phyloP scores from a whole-genome alignment of 2,888 invertebrate species.

The Tinea semifulvella region DNA sequence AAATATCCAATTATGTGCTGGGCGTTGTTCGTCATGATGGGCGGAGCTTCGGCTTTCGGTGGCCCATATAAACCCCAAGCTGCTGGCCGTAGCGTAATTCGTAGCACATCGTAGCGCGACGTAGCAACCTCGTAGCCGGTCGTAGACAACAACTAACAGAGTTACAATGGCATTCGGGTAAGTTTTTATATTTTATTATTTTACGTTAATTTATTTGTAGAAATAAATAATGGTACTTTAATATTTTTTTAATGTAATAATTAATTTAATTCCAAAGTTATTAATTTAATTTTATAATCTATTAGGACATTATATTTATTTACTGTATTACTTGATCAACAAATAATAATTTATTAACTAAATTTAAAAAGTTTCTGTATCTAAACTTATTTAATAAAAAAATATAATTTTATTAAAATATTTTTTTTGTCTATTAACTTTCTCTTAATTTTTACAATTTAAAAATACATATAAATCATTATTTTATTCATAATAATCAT shows the following conservation, averaged over 20 bases:
- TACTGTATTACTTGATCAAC: too few species aligned
- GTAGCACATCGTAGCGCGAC: conserved; percentile 1
- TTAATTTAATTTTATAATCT: too few species aligned
- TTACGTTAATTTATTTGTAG: not conserved
- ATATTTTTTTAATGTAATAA: not conserved
- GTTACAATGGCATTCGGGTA: conserved; percentile 11
- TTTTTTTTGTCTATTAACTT: too few species aligned
- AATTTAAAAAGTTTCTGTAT: too few species aligned
- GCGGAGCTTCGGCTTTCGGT: not conserved
- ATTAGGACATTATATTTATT: too few species aligned
- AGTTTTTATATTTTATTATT: conserved; percentile 8
- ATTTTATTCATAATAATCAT: too few species aligned
- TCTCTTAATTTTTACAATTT: too few species aligned
- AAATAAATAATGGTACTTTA: not conserved
- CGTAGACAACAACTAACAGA: conserved; percentile 1
- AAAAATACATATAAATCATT: too few species aligned
- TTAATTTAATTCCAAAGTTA: too few species aligned
- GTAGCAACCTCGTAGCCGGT: conserved; percentile 1
- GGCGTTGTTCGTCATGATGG: conserved; percentile 9
- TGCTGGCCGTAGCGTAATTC: not conserved
- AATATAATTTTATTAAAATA: too few species aligned
- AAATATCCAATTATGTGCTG: not conserved
- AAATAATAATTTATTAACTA: too few species aligned
- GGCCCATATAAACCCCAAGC: not conserved
- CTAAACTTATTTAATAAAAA: too few species aligned